Base-by-base conservation (phyloP, 2,113 vertebrate genomes). In the Etia nguti region DNA sequence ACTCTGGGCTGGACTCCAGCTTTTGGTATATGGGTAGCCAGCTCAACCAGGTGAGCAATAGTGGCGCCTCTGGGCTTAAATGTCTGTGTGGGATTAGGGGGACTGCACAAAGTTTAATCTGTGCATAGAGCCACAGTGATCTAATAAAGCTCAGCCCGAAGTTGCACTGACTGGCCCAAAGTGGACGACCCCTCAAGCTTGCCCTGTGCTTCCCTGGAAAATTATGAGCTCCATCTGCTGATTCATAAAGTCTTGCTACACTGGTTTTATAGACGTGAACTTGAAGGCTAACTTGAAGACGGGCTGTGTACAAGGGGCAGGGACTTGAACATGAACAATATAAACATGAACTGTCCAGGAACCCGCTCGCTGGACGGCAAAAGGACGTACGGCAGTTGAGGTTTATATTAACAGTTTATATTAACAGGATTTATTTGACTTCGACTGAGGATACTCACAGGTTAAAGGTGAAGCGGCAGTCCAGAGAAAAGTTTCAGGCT, bases 1-100 rank as follows among this genome's bases (percentile, higher is more conserved):
- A 7, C 6, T 38, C 60, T n/a, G 31, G 29, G 34, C 29, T 0
- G 0, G 2, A n/a, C 60, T 65, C 20, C 20, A 65, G 60, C 34
- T 12, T n/a, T n/a, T 13, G 20, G 62, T 13, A 13, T 38, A 8
- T 68, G 6, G 59, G 6, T 68, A 46, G 20, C 0, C 62, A 68
- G 34, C 62, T 38, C 34, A 68, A 13, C 62, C 62, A 68, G 36
- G 62, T 68, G 62, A 41, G 20, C 60, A n/a, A n/a, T 12, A 36
- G 10, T 65, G 18, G 18, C 10, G 34, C 16, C 31, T 20, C 60
- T 36, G 31, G 18, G 29, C 8, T 34, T 31, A 29, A 34, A 59
- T 29, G 8, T 34, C 26, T 34, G 57, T 31, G 57, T 59, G 57
- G 57, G 57, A 31, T 18, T 60, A 10, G 8, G 57, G 15, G 57